These are phyloP conservation scores for Brachionus angularis DNA, from an alignment of 1,140 invertebrate species.

Conservation along the genomic window DNA sequence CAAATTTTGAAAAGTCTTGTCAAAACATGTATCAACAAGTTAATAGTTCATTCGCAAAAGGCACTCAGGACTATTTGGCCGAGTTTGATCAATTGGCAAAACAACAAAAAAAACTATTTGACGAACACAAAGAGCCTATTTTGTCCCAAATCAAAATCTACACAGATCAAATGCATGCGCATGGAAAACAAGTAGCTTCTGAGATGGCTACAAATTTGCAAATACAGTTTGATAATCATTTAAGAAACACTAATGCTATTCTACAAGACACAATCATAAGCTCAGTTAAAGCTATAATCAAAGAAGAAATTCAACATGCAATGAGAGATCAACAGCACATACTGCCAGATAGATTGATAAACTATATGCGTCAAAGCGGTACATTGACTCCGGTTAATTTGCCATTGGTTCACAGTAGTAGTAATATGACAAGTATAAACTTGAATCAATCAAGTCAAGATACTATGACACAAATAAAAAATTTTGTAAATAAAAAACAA, in stretches of 20 bases:
- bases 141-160: constrained; percentile 49
- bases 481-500: constrained; percentile 69
- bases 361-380: constrained; percentile 64
- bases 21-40: constrained; percentile 79
- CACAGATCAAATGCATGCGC: constrained; percentile 46
- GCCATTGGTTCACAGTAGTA: too few relatives aligned
- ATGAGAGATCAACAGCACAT: constrained; percentile 63
- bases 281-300: constrained; percentile 50
- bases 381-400: constrained; percentile 63
- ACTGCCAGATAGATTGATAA: constrained; percentile 62
- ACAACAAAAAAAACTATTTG: constrained; percentile 45
- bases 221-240: constrained; percentile 47
- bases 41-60: constrained; percentile 75
- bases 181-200: constrained; percentile 48
- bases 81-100: constrained; percentile 10
- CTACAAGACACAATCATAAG: constrained; percentile 35
- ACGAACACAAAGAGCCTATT: constrained; percentile 49
- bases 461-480: constrained; percentile 67
- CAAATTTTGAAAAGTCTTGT: constrained; percentile 76
- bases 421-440: constrained; percentile 4
- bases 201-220: constrained; percentile 50
- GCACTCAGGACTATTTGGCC: constrained; percentile 79
- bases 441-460: constrained; percentile 57
- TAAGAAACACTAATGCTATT: constrained; percentile 45
- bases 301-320: constrained; percentile 62